Conservation (phyloP, 1,140 invertebrate species). For the Cotesia typhae region DNA sequence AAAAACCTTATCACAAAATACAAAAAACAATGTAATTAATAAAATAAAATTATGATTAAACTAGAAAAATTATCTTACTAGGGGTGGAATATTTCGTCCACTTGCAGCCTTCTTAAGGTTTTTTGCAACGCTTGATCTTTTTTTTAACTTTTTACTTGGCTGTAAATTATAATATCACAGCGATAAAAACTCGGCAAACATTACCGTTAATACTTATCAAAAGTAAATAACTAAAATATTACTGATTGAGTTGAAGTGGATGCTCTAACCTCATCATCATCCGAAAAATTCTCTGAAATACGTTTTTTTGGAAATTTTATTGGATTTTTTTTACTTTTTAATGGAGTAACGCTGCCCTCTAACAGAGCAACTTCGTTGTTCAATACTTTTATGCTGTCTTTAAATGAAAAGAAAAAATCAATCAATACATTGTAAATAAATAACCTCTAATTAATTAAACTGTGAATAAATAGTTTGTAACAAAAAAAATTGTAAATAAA, state of each 20-base stretch:
- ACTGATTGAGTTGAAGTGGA: not conserved
- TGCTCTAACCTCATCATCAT: not conserved
- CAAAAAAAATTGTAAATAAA: not conserved
- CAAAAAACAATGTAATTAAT: not conserved
- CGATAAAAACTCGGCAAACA: not conserved
- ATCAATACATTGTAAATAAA: not conserved
- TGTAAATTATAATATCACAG: not conserved
- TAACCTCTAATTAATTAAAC: not conserved
- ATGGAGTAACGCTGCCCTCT: not conserved
- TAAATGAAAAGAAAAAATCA: not conserved
- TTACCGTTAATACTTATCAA: not conserved
- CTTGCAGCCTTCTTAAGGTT: not conserved
- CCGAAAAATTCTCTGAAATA: not conserved
- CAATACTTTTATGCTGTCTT: not conserved
- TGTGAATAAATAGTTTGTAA: not conserved
- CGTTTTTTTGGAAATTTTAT: not conserved
- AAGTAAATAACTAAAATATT: not conserved
- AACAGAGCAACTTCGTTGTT: not conserved
- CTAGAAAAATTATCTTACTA: not conserved
- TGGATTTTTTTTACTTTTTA: not conserved
- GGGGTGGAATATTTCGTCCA: not conserved
- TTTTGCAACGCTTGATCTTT: not conserved
- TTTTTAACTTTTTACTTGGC: not conserved
- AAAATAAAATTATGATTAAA: not conserved
- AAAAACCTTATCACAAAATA: not conserved